These are phyloP conservation scores for Xiphophorus birchmanni DNA, from an alignment of 2,797 vertebrate genomes.

Conservation along the genomic window DNA sequence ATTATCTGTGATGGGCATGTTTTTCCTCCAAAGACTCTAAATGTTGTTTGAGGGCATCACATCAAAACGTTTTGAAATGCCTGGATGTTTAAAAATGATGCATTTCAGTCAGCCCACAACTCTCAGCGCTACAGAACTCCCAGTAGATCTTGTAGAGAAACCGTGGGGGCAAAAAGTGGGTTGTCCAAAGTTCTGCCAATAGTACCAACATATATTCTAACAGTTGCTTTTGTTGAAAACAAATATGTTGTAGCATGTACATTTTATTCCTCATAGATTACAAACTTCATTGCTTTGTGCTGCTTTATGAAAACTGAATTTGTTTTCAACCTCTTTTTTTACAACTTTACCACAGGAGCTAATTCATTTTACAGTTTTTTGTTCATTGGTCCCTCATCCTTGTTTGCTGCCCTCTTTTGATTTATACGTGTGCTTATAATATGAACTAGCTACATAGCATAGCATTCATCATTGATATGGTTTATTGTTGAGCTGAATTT, in stretches of 20 bases:
- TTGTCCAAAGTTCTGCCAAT: neutral
- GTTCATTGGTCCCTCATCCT: neutral
- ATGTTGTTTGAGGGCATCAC: neutral
- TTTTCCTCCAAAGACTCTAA: neutral
- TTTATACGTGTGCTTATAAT: neutral
- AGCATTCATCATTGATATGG: conserved; percentile 9
- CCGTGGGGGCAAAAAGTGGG: neutral
- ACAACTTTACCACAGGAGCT: neutral
- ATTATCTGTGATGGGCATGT: neutral
- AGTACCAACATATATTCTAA: neutral
- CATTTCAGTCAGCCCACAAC: neutral
- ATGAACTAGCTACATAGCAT: neutral
- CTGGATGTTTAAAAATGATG: neutral
- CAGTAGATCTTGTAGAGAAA: neutral
- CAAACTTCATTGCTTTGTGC: neutral
- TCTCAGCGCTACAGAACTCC: too few relatives aligned
- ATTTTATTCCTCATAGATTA: neutral
- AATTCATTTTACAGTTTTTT: neutral
- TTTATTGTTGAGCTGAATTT: conserved; percentile 5
- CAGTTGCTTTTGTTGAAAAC: neutral
- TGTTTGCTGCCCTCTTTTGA: neutral
- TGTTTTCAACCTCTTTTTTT: neutral
- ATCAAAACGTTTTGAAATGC: neutral
- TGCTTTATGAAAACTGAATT: neutral
- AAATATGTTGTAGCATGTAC: neutral